Conservation (phyloP, 1,140 invertebrate species). For the Anthonomus grandis region DNA sequence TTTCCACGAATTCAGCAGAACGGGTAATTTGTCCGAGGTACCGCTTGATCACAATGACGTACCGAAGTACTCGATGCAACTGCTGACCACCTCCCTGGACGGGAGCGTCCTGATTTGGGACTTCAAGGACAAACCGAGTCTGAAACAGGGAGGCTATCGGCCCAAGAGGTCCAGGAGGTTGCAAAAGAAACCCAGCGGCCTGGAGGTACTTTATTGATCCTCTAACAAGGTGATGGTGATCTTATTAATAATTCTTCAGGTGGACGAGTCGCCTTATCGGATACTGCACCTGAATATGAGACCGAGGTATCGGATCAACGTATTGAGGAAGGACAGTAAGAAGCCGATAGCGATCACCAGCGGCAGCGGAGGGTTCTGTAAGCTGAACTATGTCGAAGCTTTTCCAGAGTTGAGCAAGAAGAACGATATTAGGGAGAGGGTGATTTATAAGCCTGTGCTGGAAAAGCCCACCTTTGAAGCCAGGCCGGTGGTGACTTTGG, state of each 20-base stretch:
- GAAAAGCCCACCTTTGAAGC: not conserved
- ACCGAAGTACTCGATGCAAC: conserved; percentile 54
- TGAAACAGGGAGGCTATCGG: conserved; percentile 49
- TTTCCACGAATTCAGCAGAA: conserved; percentile 56
- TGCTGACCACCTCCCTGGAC: conserved; percentile 63
- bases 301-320: conserved; percentile 57
- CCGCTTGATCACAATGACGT: conserved; percentile 43
- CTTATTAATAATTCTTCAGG: conserved; percentile 44
- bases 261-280: conserved; percentile 56
- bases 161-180: conserved; percentile 52
- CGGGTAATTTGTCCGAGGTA: conserved; percentile 54
- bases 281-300: conserved; percentile 56
- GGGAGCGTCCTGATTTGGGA: conserved; percentile 70
- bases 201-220: conserved; percentile 43
- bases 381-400: conserved; percentile 22
- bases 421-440: conserved; percentile 26
- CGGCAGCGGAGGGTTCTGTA: conserved; percentile 9
- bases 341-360: conserved; percentile 19
- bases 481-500: conserved; percentile 15
- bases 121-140: conserved; percentile 51
- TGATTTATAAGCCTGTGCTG: conserved; percentile 31
- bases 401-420: conserved; percentile 41
- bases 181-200: conserved; percentile 52
- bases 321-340: conserved; percentile 24
- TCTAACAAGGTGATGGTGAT: conserved; percentile 42